phyloP scores from a whole-genome alignment of 35 echinoderm and acorn worm species.

The Hemicentrotus pulcherrimus region DNA sequence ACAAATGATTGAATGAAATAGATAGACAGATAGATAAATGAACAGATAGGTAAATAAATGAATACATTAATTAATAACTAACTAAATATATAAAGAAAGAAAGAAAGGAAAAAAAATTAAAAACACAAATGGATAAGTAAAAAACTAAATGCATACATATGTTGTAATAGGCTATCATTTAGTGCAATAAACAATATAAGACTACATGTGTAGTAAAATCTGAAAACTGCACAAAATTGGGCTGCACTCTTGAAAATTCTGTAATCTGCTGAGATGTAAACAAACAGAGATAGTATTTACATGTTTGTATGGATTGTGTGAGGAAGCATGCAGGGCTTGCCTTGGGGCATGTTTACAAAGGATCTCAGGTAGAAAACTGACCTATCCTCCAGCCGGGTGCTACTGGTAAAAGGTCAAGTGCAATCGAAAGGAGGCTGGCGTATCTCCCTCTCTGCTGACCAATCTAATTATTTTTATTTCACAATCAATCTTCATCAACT shows the following conservation, averaged over 20 bases:
- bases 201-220: no score
- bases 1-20: no score
- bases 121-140: no score
- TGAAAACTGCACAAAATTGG: no score
- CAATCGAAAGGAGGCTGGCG: not conserved
- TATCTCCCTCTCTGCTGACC: not conserved
- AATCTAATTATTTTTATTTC: not conserved
- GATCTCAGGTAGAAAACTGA: not conserved
- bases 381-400: not conserved
- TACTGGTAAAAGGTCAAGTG: not conserved
- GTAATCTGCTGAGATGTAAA: not conserved
- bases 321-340: not conserved
- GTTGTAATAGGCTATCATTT: no score
- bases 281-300: not conserved
- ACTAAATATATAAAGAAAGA: no score
- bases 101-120: no score
- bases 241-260: not conserved
- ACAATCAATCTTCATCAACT: slow-evolving; percentile 11
- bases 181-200: no score
- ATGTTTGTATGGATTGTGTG: not conserved
- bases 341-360: not conserved
- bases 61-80: no score
- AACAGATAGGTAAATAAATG: no score
- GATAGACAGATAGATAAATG: no score
- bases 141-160: no score